Percentiles rank a stretch among this genome's conserved stretches.
Evolutionary conservation across 2,888 invertebrate species (phyloP).

Genomic region (Aquatica leii): DNA sequence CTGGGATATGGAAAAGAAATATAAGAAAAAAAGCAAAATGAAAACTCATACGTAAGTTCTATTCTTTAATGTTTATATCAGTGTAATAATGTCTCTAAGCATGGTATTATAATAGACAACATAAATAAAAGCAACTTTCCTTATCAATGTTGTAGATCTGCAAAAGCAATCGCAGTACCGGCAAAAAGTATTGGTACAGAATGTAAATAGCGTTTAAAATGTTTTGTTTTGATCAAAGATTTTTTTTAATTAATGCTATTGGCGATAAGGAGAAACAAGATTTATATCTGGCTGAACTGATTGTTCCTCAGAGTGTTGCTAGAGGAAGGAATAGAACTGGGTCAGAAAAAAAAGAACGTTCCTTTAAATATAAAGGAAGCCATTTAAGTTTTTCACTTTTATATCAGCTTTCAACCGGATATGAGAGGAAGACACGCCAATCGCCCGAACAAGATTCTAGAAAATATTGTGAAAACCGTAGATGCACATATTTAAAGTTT

Average conservation of each 20-base stretch:
- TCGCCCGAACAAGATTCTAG: background rate
- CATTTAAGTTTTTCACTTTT: no score
- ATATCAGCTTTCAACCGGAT: no score
- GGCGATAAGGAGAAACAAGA: background rate
- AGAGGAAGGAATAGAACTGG: background rate
- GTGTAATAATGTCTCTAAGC: background rate
- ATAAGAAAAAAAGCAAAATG: conserved; percentile 1
- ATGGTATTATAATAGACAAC: background rate
- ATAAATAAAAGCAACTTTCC: background rate
- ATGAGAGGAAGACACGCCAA: background rate
- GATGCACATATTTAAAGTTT: background rate
- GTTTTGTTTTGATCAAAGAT: background rate
- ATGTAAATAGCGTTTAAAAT: background rate
- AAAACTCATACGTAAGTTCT: background rate
- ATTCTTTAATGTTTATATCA: background rate
- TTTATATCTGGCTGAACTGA: background rate
- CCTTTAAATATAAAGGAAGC: no score
- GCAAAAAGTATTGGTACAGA: background rate
- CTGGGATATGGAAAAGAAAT: background rate
- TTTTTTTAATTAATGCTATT: background rate
- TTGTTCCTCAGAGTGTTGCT: background rate
- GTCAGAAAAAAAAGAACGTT: background rate
- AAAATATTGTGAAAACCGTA: background rate
- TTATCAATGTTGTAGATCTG: background rate
- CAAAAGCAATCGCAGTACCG: background rate